Conservation (phyloP, 2,888 invertebrate genomes). For the Helleia helle region DNA sequence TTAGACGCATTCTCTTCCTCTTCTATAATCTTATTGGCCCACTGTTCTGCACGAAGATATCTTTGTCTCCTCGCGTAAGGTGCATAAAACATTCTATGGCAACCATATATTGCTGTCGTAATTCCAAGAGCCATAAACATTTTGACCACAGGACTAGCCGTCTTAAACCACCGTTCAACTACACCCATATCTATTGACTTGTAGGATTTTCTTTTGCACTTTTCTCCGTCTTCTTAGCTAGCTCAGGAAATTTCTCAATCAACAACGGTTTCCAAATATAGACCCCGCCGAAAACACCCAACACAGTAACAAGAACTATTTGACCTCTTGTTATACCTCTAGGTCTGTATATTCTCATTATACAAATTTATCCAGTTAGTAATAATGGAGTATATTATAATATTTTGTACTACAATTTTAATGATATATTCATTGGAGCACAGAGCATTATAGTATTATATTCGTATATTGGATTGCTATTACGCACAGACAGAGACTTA, state of each 20-base stretch:
- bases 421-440: not conserved
- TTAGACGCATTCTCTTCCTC: constrained; percentile 38
- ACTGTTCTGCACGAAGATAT: constrained; percentile 43
- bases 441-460: no score
- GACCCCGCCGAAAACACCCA: constrained; percentile 59
- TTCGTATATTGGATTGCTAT: no score
- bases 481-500: no score
- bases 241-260: constrained; percentile 30
- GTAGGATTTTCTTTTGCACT: constrained; percentile 16
- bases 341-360: constrained; percentile 59
- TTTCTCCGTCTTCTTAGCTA: constrained; percentile 27
- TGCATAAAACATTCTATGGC: constrained; percentile 34
- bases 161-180: constrained; percentile 31
- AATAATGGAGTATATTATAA: not conserved
- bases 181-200: constrained; percentile 32
- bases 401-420: not conserved
- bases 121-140: constrained; percentile 50
- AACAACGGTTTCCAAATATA: constrained; percentile 70
- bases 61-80: constrained; percentile 37
- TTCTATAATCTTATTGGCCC: constrained; percentile 50
- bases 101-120: constrained; percentile 36
- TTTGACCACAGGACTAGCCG: constrained; percentile 44
- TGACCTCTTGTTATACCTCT: constrained; percentile 50
- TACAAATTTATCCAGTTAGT: constrained; percentile 18
- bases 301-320: constrained; percentile 43